These are phyloP conservation scores for Pangasius krempfi DNA, from an alignment of 2,797 vertebrate genomes.

Conservation along the genomic window DNA sequence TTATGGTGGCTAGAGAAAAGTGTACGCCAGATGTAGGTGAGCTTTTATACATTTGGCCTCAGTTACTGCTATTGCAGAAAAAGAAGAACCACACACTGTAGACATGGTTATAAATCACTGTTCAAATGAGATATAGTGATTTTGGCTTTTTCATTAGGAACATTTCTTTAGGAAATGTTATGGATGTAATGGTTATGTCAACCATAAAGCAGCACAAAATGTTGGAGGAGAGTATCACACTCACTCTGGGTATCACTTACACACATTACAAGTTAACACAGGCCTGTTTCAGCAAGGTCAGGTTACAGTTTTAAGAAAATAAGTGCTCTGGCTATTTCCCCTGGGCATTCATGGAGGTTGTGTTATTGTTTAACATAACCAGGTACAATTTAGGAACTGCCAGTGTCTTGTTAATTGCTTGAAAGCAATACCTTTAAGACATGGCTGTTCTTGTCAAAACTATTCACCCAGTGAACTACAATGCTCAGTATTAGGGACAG, in stretches of 20 bases:
- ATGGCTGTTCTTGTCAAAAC: neutral
- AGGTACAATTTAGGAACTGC: neutral
- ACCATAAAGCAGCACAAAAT: neutral
- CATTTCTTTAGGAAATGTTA: neutral
- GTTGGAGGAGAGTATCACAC: neutral
- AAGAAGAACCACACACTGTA: neutral
- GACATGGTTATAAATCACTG: neutral
- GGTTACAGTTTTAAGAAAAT: constrained; percentile 35
- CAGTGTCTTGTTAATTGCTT: neutral
- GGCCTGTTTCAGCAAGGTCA: constrained; percentile 38
- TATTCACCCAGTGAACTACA: neutral
- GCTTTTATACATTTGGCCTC: neutral
- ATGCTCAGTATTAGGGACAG: neutral
- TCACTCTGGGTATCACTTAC: neutral
- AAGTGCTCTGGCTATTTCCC: constrained; percentile 30
- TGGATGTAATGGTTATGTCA: neutral
- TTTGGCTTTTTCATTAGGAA: neutral
- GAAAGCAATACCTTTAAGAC: neutral
- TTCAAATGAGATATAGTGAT: neutral
- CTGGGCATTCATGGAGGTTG: constrained; percentile 2
- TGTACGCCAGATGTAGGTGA: neutral
- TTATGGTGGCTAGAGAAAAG: constrained; percentile 5
- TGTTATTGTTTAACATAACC: constrained; percentile 26
- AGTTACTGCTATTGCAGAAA: neutral
- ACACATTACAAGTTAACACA: neutral